Percentiles rank a stretch among this genome's conserved stretches.
phyloP scores from a whole-genome alignment of 2,888 invertebrate genomes.

The Mesorhabditis belari region DNA sequence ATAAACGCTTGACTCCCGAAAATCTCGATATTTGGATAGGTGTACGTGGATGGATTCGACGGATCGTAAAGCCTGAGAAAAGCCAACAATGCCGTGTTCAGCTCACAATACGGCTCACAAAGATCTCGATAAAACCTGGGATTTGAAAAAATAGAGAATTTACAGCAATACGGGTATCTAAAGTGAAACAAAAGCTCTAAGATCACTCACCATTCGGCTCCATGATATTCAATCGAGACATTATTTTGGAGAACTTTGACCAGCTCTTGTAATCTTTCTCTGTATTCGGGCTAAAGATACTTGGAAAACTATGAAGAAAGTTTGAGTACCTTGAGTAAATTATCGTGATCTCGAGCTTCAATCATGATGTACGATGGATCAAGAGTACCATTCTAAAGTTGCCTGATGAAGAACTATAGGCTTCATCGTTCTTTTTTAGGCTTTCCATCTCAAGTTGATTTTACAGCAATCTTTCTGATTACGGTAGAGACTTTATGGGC shows the following conservation, averaged over 20 bases:
- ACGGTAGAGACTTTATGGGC: background rate
- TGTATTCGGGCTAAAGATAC: conserved; percentile 17
- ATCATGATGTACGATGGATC: conserved; percentile 48
- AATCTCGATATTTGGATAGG: conserved; percentile 42
- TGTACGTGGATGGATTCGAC: conserved; percentile 32
- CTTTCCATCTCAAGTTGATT: background rate
- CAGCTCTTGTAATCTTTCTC: conserved; percentile 30
- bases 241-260: conserved; percentile 40
- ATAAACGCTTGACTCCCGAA: conserved; percentile 47
- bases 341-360: conserved; percentile 39
- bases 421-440: background rate
- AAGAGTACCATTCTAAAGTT: conserved; percentile 40
- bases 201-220: background rate
- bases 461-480: background rate
- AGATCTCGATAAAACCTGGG: conserved; percentile 27
- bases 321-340: conserved; percentile 18
- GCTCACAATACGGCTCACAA: conserved; percentile 47
- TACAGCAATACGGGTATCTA: background rate
- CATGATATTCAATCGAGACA: conserved; percentile 20
- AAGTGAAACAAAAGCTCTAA: too few species aligned
- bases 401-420: background rate
- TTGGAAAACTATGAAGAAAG: background rate
- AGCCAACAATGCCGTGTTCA: conserved; percentile 48
- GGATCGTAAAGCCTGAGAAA: conserved; percentile 44
- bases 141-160: background rate